Conservation (phyloP, 2,113 vertebrate genomes). For the Coreoperca whiteheadi region DNA sequence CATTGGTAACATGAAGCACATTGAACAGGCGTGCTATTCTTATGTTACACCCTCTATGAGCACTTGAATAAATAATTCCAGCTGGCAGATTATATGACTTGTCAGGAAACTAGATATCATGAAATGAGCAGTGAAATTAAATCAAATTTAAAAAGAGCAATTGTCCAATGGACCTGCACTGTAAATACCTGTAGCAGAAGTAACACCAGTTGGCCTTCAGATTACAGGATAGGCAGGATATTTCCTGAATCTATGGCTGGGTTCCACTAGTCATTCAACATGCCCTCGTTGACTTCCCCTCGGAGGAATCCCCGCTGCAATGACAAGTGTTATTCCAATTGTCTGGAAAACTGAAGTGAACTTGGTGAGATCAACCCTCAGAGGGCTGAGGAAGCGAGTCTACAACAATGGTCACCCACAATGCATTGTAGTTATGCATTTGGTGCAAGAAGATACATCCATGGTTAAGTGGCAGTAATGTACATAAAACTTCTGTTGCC, state of each 20-base stretch:
- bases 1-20: constrained; percentile 4
- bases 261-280: too few relatives aligned
- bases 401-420: too few relatives aligned
- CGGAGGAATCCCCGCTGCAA: too few relatives aligned
- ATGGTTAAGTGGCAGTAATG: too few relatives aligned
- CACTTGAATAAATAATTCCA: constrained; percentile 9
- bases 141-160: neutral
- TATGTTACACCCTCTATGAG: constrained; percentile 15
- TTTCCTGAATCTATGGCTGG: constrained; percentile 16
- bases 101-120: constrained; percentile 6
- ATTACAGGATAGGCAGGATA: neutral
- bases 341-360: too few relatives aligned
- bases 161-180: neutral
- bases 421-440: too few relatives aligned
- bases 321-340: too few relatives aligned
- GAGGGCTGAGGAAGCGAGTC: too few relatives aligned
- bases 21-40: constrained; percentile 15
- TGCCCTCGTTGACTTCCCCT: too few relatives aligned
- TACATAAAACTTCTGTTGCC: too few relatives aligned
- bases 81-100: constrained; percentile 5
- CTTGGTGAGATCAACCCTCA: too few relatives aligned
- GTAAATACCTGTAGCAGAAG: neutral
- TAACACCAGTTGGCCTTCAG: neutral
- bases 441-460: too few relatives aligned
- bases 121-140: neutral